These are phyloP conservation scores for Pomatostomus ruficeps DNA, from an alignment of 2,113 vertebrate genomes.

Conservation along the genomic window DNA sequence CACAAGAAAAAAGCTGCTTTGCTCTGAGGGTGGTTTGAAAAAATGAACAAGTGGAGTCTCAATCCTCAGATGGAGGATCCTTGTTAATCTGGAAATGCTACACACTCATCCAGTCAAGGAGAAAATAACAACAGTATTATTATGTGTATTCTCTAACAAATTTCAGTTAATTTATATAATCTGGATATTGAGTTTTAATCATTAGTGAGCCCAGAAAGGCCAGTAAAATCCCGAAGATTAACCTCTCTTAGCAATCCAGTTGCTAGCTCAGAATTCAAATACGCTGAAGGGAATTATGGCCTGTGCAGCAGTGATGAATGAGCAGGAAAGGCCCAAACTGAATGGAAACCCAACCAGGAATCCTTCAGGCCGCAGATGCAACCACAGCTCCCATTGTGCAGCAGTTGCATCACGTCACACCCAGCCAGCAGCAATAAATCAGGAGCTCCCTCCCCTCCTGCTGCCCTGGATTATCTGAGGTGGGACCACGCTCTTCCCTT, in stretches of 20 bases:
- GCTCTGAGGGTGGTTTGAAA: not conserved
- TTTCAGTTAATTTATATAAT: not conserved
- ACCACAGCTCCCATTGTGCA: not conserved
- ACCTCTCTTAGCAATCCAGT: not conserved
- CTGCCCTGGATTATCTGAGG: not conserved
- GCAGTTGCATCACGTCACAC: not conserved
- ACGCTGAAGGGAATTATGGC: not conserved
- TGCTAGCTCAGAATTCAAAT: not conserved
- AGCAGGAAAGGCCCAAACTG: not conserved
- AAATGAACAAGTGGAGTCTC: not conserved
- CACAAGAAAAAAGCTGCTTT: not conserved
- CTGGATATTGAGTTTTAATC: not conserved
- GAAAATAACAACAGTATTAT: not conserved
- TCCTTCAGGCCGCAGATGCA: not conserved
- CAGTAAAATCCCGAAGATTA: not conserved
- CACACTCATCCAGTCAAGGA: not conserved
- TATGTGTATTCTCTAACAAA: not conserved
- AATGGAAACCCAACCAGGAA: not conserved
- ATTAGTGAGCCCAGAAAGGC: not conserved
- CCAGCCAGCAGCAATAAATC: not conserved
- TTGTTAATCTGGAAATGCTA: not conserved
- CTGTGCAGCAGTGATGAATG: not conserved
- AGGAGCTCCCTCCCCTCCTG: not conserved
- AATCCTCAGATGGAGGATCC: not conserved
- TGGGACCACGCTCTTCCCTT: not conserved